phyloP scores from a whole-genome alignment of 2,797 vertebrate genomes.

The Cheirogaleus major region DNA sequence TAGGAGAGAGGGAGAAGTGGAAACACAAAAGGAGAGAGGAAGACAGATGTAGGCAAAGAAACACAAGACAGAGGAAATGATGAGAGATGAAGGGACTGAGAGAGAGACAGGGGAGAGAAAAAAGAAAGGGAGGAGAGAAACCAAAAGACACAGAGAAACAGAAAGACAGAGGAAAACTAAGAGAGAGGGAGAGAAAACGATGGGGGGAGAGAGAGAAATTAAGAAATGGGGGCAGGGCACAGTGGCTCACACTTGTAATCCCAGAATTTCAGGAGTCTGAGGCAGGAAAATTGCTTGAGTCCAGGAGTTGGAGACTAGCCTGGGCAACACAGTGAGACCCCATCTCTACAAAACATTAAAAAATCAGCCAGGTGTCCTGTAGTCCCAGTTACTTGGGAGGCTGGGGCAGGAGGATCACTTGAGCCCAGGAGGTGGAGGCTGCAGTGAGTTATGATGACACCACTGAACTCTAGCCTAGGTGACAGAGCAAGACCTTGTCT shows the following conservation, averaged over 20 bases:
- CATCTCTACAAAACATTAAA: neutral
- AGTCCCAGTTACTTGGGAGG: too few relatives aligned
- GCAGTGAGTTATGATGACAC: neutral
- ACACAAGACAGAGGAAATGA: neutral
- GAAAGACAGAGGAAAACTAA: neutral
- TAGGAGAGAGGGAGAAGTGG: neutral
- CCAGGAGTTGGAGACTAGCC: neutral
- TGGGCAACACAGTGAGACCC: too few relatives aligned
- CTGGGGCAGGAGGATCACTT: neutral
- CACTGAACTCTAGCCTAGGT: neutral
- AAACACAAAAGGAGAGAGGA: neutral
- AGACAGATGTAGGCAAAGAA: too few relatives aligned
- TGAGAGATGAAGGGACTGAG: neutral
- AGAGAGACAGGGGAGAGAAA: neutral
- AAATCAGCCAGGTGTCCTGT: too few relatives aligned
- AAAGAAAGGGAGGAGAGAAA: neutral
- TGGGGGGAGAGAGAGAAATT: neutral
- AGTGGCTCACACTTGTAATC: too few relatives aligned
- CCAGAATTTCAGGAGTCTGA: too few relatives aligned
- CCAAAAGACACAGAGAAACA: neutral
- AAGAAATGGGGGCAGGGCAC: neutral
- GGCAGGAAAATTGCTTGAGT: neutral
- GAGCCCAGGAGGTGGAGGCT: neutral
- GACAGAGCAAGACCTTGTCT: too few relatives aligned
- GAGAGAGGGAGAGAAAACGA: neutral